These are phyloP conservation scores for Lutjanus campechanus DNA, from an alignment of 2,797 vertebrate genomes.

Conservation along the genomic window DNA sequence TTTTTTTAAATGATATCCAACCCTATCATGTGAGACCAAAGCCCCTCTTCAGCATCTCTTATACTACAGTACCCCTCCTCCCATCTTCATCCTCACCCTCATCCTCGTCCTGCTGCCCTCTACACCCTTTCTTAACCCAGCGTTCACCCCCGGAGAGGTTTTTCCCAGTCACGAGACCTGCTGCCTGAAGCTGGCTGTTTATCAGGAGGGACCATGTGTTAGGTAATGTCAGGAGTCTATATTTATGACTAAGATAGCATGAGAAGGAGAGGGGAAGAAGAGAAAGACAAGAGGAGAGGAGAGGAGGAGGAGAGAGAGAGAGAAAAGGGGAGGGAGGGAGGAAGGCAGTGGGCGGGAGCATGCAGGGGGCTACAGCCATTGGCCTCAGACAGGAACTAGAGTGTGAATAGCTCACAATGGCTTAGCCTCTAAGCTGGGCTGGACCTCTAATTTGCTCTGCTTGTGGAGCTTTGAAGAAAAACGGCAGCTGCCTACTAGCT, in stretches of 20 bases:
- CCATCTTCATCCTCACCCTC: constrained; percentile 14
- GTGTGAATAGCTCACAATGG: constrained; percentile 90
- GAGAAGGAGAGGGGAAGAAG: constrained; percentile 54
- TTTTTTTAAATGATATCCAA: too few relatives aligned
- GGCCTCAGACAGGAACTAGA: constrained; percentile 82
- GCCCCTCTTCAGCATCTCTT: not conserved
- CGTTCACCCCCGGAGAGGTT: constrained; percentile 66
- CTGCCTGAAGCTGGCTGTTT: constrained; percentile 80
- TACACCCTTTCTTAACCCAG: constrained; percentile 48
- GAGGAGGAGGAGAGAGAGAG: constrained; percentile 36
- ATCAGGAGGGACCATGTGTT: constrained; percentile 81
- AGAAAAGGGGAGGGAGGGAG: constrained; percentile 42
- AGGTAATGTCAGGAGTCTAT: constrained; percentile 77
- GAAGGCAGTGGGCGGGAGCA: constrained; percentile 85
- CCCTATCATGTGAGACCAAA: not conserved
- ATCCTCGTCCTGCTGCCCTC: constrained; percentile 39
- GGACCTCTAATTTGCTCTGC: constrained; percentile 89
- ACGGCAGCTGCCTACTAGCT: constrained; percentile 88
- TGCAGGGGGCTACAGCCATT: constrained; percentile 81
- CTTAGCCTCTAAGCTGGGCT: constrained; percentile 86
- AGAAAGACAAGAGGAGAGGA: constrained; percentile 37
- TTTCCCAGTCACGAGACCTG: constrained; percentile 81
- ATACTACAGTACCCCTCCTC: not conserved
- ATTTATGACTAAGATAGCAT: constrained; percentile 78
- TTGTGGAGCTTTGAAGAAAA: constrained; percentile 90